Evolutionary conservation across 2,797 vertebrate genomes (phyloP).

Genomic region (Myripristis murdjan): DNA sequence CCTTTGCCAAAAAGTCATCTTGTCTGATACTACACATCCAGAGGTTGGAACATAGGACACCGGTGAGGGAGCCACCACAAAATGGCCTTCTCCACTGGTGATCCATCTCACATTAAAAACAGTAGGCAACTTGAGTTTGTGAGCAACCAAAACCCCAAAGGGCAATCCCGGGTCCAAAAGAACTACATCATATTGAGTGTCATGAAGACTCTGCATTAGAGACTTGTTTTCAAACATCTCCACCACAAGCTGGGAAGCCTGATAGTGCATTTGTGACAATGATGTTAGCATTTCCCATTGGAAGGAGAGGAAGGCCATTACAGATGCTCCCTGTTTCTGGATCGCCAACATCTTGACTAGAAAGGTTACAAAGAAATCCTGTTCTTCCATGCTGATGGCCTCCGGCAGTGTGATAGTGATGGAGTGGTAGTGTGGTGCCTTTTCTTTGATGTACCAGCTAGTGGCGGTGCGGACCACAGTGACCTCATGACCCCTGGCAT

Average conservation of each 20-base stretch:
- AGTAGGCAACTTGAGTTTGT: constrained; percentile 78
- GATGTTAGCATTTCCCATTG: constrained; percentile 63
- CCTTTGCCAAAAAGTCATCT: constrained; percentile 79
- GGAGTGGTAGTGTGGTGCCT: constrained; percentile 71
- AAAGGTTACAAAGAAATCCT: constrained; percentile 74
- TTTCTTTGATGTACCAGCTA: constrained; percentile 85
- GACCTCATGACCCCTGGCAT: constrained; percentile 77
- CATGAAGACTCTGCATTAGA: constrained; percentile 73
- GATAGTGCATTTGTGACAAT: constrained; percentile 67
- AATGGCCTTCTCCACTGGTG: constrained; percentile 81
- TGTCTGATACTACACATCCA: constrained; percentile 48
- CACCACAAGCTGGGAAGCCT: constrained; percentile 72
- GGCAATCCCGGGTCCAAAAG: constrained; percentile 81
- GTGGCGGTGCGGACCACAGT: constrained; percentile 77
- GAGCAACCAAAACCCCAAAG: constrained; percentile 79
- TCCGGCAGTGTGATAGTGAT: constrained; percentile 76
- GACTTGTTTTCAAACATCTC: constrained; percentile 80
- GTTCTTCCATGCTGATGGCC: constrained; percentile 68
- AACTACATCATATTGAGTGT: constrained; percentile 74
- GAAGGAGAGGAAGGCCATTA: constrained; percentile 48
- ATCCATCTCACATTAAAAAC: constrained; percentile 81
- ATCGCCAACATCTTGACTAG: constrained; percentile 75
- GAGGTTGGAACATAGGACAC: constrained; percentile 79
- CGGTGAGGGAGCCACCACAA: constrained; percentile 79
- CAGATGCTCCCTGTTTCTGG: constrained; percentile 45